A percentile compares a stretch with the other conserved stretches of the same genome.
These are phyloP conservation scores for Sphaerophoria rueppellii DNA, from an alignment of 2,888 invertebrate genomes.

Conservation along the genomic window DNA sequence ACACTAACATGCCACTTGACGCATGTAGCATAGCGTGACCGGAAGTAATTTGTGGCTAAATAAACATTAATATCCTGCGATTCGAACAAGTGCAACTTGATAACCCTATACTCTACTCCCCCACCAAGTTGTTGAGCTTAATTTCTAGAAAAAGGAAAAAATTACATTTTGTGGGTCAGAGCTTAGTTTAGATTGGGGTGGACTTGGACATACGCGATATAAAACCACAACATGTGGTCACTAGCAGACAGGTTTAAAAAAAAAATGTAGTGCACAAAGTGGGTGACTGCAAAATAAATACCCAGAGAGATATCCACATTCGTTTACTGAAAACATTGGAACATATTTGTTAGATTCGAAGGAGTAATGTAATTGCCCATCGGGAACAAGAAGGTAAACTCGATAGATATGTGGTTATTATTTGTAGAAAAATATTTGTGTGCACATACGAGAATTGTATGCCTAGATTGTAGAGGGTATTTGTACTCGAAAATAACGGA, in stretches of 20 bases:
- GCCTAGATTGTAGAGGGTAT: no score
- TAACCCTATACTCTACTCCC: slow-evolving; percentile 10
- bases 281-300: slow-evolving; percentile 22
- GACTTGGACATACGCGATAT: slow-evolving; percentile 16
- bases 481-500: no score
- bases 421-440: no score
- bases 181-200: slow-evolving; percentile 62
- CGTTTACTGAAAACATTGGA: slow-evolving; percentile 34
- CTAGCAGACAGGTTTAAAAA: not conserved
- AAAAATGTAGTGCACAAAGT: not conserved
- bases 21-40: slow-evolving; percentile 74
- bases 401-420: not conserved
- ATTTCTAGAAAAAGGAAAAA: slow-evolving; percentile 18
- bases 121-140: slow-evolving; percentile 28
- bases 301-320: slow-evolving; percentile 9
- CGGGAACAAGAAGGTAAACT: slow-evolving; percentile 17
- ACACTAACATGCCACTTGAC: slow-evolving; percentile 56
- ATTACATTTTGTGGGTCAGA: slow-evolving; percentile 67
- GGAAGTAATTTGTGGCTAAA: slow-evolving; percentile 76
- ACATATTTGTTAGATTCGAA: slow-evolving; percentile 43
- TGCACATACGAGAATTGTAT: no score
- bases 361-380: slow-evolving; percentile 46
- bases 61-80: slow-evolving; percentile 76
- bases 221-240: slow-evolving; percentile 60
- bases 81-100: slow-evolving; percentile 70